phyloP scores from a whole-genome alignment of 2,797 vertebrate genomes.

The Dermochelys coriacea region DNA sequence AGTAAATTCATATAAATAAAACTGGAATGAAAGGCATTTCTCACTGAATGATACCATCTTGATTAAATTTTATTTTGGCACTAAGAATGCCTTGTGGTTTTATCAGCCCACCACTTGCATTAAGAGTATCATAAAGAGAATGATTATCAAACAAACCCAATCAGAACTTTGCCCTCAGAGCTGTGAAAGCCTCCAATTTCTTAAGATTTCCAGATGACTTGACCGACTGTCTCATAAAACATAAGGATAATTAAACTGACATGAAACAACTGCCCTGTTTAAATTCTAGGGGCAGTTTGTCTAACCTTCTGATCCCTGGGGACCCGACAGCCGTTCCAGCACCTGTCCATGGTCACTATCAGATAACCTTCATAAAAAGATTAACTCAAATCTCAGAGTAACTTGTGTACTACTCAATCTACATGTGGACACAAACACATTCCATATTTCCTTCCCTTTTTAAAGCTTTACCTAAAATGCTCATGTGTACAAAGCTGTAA shows the following conservation, averaged over 20 bases:
- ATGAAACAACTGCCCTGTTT: conserved; percentile 78
- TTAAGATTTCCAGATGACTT: conserved; percentile 72
- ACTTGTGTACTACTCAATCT: background rate
- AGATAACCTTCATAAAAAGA: conserved; percentile 62
- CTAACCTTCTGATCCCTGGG: conserved; percentile 88
- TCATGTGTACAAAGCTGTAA: background rate
- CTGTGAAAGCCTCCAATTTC: conserved; percentile 67
- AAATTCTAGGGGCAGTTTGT: conserved; percentile 85
- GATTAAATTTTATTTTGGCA: conserved; percentile 79
- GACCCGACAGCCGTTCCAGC: conserved; percentile 61
- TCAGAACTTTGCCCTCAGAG: conserved; percentile 71
- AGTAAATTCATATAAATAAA: conserved; percentile 82
- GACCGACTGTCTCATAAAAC: conserved; percentile 78
- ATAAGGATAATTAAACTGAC: conserved; percentile 83
- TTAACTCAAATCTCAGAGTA: conserved; percentile 49
- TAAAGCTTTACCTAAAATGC: background rate
- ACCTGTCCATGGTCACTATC: conserved; percentile 68
- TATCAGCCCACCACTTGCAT: conserved; percentile 72
- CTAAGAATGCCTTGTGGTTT: conserved; percentile 66
- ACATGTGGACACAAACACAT: background rate
- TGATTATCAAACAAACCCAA: conserved; percentile 76
- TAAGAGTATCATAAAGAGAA: conserved; percentile 73
- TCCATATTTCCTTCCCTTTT: background rate
- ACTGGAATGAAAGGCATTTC: conserved; percentile 80
- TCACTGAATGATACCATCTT: conserved; percentile 73